A percentile compares a stretch with the other conserved stretches of the same genome.
Conservation (phyloP, 1,140 invertebrate genomes). For the Zaprionus davidi region DNA sequence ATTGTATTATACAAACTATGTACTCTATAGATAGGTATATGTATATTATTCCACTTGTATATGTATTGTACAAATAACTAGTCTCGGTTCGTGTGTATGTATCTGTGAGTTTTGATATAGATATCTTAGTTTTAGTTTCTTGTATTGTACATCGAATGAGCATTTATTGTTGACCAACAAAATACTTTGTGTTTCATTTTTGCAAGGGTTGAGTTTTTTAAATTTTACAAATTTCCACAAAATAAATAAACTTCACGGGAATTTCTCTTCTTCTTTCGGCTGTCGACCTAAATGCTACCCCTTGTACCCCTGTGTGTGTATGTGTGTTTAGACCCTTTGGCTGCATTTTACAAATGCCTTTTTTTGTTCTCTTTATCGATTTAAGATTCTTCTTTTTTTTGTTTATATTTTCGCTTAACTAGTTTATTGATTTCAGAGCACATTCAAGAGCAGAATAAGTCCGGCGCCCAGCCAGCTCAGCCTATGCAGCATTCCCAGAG, state of each 20-base stretch:
- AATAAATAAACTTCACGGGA: slow-evolving; percentile 37
- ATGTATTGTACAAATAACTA: slow-evolving; percentile 32
- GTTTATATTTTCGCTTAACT: slow-evolving; percentile 37
- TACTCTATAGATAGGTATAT: slow-evolving; percentile 18
- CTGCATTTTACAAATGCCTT: slow-evolving; percentile 76
- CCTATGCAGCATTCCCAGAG: slow-evolving; percentile 36
- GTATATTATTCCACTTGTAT: slow-evolving; percentile 7
- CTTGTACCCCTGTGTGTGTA: slow-evolving; percentile 39
- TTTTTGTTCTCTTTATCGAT: slow-evolving; percentile 20
- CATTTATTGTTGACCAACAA: slow-evolving; percentile 63
- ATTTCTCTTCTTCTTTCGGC: slow-evolving; percentile 41
- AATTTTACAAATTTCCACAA: slow-evolving; percentile 52
- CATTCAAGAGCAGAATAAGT: slow-evolving; percentile 31
- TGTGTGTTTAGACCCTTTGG: slow-evolving; percentile 59
- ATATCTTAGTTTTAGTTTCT: slow-evolving; percentile 42
- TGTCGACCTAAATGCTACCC: slow-evolving; percentile 54
- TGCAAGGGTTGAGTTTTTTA: neutral
- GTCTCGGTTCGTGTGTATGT: slow-evolving; percentile 12
- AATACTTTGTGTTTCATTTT: slow-evolving; percentile 25
- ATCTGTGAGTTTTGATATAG: slow-evolving; percentile 19
- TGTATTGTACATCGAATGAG: slow-evolving; percentile 71
- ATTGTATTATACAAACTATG: slow-evolving; percentile 28
- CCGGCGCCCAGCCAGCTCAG: slow-evolving; percentile 48
- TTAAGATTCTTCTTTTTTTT: neutral
- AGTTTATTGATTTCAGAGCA: slow-evolving; percentile 74